A percentile compares a stretch with the other conserved stretches of the same genome.
These are phyloP conservation scores for Danionella cerebrum DNA, from an alignment of 2,113 vertebrate species.

Conservation along the genomic window DNA sequence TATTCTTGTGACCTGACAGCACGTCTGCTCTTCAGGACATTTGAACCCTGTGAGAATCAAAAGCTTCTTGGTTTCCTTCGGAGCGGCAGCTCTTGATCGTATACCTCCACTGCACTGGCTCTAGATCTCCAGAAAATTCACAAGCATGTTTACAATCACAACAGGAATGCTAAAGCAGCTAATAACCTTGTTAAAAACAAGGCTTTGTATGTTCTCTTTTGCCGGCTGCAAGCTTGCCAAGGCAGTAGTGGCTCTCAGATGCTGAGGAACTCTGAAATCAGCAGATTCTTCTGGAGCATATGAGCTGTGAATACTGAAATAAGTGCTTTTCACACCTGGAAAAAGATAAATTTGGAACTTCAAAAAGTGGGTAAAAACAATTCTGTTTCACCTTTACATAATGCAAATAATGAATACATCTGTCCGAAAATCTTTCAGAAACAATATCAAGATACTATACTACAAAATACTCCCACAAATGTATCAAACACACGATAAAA, in stretches of 20 bases:
- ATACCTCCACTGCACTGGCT: background rate
- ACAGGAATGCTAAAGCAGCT: conserved; percentile 35
- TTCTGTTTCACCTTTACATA: too few species aligned
- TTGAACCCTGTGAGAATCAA: conserved; percentile 12
- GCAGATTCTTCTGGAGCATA: conserved; percentile 5
- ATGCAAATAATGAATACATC: too few species aligned
- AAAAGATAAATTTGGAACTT: too few species aligned
- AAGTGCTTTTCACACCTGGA: too few species aligned
- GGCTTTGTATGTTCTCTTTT: conserved; percentile 17
- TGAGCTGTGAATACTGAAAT: background rate
- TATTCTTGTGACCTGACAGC: background rate
- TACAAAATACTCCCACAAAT: too few species aligned
- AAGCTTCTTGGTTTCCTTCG: background rate
- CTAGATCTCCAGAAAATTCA: conserved; percentile 20
- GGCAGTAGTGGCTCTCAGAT: conserved; percentile 18
- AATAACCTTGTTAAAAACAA: conserved; percentile 27
- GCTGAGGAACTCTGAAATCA: conserved; percentile 19
- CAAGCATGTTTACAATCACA: conserved; percentile 32
- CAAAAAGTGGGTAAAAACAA: too few species aligned
- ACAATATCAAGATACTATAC: too few species aligned
- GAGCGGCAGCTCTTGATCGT: background rate
- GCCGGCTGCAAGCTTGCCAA: background rate
- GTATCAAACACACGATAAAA: too few species aligned
- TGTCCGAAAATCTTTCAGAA: too few species aligned
- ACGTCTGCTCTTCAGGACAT: background rate